A percentile compares a stretch with the other conserved stretches of the same genome.
These are phyloP conservation scores for Pomatostomus ruficeps DNA, from an alignment of 2,113 vertebrate genomes.

Conservation along the genomic window DNA sequence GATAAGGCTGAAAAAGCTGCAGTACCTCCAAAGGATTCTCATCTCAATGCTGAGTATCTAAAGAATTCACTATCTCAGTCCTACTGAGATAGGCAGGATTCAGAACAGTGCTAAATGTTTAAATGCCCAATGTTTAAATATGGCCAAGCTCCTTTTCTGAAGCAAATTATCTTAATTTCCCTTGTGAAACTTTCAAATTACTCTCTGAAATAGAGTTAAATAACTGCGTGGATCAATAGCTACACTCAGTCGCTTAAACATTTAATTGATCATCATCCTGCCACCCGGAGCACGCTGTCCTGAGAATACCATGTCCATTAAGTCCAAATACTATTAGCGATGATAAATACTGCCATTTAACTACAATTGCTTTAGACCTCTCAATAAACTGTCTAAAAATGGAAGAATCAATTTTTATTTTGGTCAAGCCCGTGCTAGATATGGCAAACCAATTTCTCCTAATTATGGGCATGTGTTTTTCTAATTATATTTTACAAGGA, in stretches of 20 bases:
- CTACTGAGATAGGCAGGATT: background rate
- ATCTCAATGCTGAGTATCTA: background rate
- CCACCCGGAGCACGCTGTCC: background rate
- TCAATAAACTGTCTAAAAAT: slow-evolving; percentile 17
- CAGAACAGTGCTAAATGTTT: background rate
- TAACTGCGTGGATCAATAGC: background rate
- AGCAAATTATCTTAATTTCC: background rate
- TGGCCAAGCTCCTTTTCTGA: background rate
- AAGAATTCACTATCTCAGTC: background rate
- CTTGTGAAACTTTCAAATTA: background rate
- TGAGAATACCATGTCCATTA: slow-evolving; percentile 2
- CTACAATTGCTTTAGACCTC: background rate
- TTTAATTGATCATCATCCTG: slow-evolving; percentile 4
- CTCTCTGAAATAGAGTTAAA: background rate
- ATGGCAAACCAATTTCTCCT: background rate
- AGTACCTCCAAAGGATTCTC: background rate
- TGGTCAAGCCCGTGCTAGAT: background rate
- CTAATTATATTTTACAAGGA: background rate
- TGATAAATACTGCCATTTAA: slow-evolving; percentile 35
- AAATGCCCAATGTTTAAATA: background rate
- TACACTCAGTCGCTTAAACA: background rate
- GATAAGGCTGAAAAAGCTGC: background rate
- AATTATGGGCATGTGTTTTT: background rate
- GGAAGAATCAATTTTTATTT: slow-evolving; percentile 41
- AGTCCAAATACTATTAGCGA: slow-evolving; percentile 2